Conservation (phyloP, 2,797 vertebrate genomes). For the Lindbergichthys nudifrons region DNA sequence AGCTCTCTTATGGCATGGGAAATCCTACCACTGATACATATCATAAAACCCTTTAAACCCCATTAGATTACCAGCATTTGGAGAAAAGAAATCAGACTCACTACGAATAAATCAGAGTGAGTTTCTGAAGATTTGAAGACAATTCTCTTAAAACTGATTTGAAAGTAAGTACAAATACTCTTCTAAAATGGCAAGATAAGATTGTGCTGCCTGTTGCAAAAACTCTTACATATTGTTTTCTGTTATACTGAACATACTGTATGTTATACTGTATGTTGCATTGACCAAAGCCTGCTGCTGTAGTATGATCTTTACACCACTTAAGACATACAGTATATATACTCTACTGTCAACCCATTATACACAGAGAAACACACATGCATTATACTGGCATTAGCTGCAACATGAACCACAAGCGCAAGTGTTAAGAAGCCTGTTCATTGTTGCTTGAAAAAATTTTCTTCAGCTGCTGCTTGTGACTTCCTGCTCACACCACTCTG, state of each 20-base stretch:
- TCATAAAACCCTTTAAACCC: constrained; percentile 1
- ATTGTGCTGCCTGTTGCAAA: not conserved
- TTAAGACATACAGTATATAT: constrained; percentile 13
- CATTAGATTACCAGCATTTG: not conserved
- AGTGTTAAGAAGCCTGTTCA: constrained; percentile 23
- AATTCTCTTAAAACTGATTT: not conserved
- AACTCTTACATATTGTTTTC: not conserved
- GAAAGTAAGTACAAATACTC: not conserved
- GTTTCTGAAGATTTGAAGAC: constrained; percentile 6
- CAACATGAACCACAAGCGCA: constrained; percentile 45
- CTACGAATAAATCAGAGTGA: not conserved
- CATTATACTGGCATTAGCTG: constrained; percentile 29
- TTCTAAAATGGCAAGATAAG: not conserved
- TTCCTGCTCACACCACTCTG: constrained; percentile 30
- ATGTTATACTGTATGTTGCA: not conserved
- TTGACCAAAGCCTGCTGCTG: not conserved
- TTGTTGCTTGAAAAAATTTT: constrained; percentile 57
- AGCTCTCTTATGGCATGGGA: constrained; percentile 1
- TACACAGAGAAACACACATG: not conserved
- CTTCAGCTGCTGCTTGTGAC: constrained; percentile 51
- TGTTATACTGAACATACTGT: not conserved
- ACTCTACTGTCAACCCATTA: constrained; percentile 11
- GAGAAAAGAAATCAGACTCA: not conserved
- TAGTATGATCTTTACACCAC: not conserved
- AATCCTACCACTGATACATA: not conserved